Percentiles rank a stretch among this genome's conserved stretches.
Conservation (phyloP, 2,797 vertebrate genomes). For the Oreonectes daqikongensis region DNA sequence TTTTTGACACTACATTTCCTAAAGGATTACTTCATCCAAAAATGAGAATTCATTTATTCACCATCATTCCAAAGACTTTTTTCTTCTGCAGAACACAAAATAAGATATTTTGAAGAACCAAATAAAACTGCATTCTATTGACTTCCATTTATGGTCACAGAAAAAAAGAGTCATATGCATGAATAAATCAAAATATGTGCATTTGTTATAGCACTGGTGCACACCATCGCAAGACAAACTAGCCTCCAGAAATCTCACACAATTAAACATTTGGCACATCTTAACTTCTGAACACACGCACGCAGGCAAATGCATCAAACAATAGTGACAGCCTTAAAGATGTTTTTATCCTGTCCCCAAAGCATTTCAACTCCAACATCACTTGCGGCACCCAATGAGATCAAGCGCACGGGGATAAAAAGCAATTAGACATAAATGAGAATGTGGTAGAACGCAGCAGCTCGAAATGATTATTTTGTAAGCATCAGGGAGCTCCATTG, state of each 20-base stretch:
- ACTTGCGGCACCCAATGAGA: slow-evolving; percentile 30
- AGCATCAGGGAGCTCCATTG: slow-evolving; percentile 33
- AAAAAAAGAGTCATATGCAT: too few species aligned
- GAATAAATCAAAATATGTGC: not conserved
- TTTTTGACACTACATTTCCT: too few species aligned
- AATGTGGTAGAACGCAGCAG: slow-evolving; percentile 27
- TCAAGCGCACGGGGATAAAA: slow-evolving; percentile 39
- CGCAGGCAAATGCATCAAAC: slow-evolving; percentile 4
- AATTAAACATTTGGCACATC: slow-evolving; percentile 18
- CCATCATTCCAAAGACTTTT: too few species aligned
- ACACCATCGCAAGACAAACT: slow-evolving; percentile 4
- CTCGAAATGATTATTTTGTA: slow-evolving; percentile 43
- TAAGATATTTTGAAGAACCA: too few species aligned
- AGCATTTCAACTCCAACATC: slow-evolving; percentile 18
- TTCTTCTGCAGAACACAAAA: too few species aligned
- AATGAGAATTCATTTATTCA: too few species aligned
- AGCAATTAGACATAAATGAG: slow-evolving; percentile 47
- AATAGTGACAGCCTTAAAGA: slow-evolving; percentile 30
- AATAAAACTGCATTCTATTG: too few species aligned
- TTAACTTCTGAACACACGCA: slow-evolving; percentile 5
- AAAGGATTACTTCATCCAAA: too few species aligned
- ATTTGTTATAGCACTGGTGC: not conserved
- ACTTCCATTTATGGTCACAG: too few species aligned
- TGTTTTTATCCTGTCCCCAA: slow-evolving; percentile 17
- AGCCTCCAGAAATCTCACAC: slow-evolving; percentile 35